These are phyloP conservation scores for Xiphophorus birchmanni DNA, from an alignment of 2,797 vertebrate species.

Conservation along the genomic window DNA sequence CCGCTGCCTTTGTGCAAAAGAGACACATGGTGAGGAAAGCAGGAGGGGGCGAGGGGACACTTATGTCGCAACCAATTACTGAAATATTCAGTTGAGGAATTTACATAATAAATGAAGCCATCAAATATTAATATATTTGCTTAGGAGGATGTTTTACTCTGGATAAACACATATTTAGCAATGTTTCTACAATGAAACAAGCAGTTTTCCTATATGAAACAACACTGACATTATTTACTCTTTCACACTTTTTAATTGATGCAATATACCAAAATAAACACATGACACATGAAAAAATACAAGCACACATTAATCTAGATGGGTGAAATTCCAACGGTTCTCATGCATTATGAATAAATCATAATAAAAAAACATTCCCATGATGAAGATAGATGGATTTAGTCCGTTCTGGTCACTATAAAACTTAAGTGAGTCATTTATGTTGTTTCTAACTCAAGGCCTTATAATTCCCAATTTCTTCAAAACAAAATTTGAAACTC, in stretches of 20 bases:
- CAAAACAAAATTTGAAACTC: slow-evolving; percentile 39
- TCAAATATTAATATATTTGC: slow-evolving; percentile 81
- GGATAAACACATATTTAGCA: slow-evolving; percentile 66
- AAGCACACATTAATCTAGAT: not conserved
- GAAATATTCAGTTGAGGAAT: slow-evolving; percentile 77
- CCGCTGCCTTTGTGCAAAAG: slow-evolving; percentile 71
- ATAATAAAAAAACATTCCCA: not conserved
- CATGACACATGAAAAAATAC: not conserved
- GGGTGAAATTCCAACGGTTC: not conserved
- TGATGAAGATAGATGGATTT: not conserved
- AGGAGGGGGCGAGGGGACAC: slow-evolving; percentile 27
- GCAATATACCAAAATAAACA: slow-evolving; percentile 5
- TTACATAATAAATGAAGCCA: slow-evolving; percentile 82
- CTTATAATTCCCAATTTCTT: slow-evolving; percentile 15
- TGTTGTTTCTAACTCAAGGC: not conserved
- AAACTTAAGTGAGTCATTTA: not conserved
- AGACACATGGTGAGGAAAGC: slow-evolving; percentile 63
- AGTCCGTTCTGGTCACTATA: not conserved
- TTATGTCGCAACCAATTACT: slow-evolving; percentile 78
- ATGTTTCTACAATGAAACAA: slow-evolving; percentile 44
- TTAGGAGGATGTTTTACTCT: slow-evolving; percentile 65
- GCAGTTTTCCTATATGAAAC: slow-evolving; percentile 21
- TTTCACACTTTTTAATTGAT: slow-evolving; percentile 2
- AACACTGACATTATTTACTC: slow-evolving; percentile 20
- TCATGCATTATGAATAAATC: not conserved